Percentiles rank a stretch among this genome's conserved stretches.
These are phyloP conservation scores for Sebastes diploproa DNA, from an alignment of 2,797 vertebrate species.

Conservation along the genomic window DNA sequence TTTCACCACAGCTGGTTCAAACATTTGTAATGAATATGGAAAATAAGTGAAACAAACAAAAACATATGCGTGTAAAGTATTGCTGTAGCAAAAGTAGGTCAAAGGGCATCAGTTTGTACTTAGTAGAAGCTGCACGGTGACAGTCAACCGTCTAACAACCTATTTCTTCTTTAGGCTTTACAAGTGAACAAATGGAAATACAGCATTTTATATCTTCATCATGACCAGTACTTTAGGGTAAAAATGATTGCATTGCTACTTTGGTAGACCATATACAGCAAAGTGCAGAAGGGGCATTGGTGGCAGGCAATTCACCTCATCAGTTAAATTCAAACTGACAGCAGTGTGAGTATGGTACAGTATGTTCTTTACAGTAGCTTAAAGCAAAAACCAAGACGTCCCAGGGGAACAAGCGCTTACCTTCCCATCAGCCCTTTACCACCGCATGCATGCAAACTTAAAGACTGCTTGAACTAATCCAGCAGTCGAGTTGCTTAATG, in stretches of 20 bases:
- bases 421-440: slow-evolving; percentile 38
- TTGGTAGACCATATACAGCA: neutral
- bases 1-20: neutral
- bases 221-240: neutral
- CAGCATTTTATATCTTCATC: neutral
- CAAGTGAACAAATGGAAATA: neutral
- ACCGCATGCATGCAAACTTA: slow-evolving; percentile 1
- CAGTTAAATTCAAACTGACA: slow-evolving; percentile 51
- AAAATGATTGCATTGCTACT: neutral
- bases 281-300: neutral
- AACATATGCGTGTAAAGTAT: neutral
- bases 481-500: neutral
- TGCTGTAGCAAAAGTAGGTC: neutral
- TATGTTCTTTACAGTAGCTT: slow-evolving; percentile 55
- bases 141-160: neutral
- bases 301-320: slow-evolving; percentile 16
- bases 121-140: neutral
- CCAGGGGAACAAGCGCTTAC: slow-evolving; percentile 24
- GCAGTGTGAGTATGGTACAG: slow-evolving; percentile 39
- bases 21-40: neutral
- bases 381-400: slow-evolving; percentile 38
- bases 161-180: neutral
- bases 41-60: neutral
- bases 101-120: neutral
- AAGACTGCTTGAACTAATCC: slow-evolving; percentile 17